These are phyloP conservation scores for Diploptera punctata DNA, from an alignment of 2,888 invertebrate genomes.

Conservation along the genomic window DNA sequence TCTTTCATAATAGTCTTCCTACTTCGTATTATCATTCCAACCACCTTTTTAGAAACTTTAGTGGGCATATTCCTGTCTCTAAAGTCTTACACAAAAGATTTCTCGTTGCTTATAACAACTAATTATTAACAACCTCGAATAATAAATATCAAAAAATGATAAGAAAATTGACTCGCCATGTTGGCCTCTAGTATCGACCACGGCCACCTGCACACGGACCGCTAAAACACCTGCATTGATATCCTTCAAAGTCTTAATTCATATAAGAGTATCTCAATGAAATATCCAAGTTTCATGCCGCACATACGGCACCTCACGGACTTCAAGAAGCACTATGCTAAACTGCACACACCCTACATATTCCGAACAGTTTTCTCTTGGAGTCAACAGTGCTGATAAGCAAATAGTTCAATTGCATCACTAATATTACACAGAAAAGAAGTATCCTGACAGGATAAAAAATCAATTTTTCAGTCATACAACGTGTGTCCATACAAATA, in stretches of 20 bases:
- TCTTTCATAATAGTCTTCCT: constrained; percentile 87
- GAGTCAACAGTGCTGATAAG: background rate
- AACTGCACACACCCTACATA: background rate
- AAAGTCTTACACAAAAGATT: background rate
- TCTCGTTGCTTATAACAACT: background rate
- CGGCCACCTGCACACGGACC: constrained; percentile 7
- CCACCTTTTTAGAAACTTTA: constrained; percentile 82
- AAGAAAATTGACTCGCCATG: constrained; percentile 8
- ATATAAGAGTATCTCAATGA: background rate
- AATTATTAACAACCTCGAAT: background rate
- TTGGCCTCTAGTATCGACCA: background rate
- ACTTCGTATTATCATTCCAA: constrained; percentile 87
- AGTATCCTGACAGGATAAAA: background rate
- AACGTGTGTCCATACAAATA: background rate
- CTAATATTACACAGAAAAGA: background rate
- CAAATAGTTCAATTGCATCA: background rate
- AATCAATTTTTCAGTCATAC: background rate
- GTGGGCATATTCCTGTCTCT: constrained; percentile 60
- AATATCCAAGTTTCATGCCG: background rate
- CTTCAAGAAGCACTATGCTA: background rate
- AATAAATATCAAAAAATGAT: background rate
- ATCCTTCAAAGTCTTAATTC: background rate
- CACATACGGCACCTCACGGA: background rate
- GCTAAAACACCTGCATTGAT: constrained; percentile 8
- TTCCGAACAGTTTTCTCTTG: background rate